Evolutionary conservation across 1,140 invertebrate species (phyloP).

Genomic region (Philaenus spumarius): DNA sequence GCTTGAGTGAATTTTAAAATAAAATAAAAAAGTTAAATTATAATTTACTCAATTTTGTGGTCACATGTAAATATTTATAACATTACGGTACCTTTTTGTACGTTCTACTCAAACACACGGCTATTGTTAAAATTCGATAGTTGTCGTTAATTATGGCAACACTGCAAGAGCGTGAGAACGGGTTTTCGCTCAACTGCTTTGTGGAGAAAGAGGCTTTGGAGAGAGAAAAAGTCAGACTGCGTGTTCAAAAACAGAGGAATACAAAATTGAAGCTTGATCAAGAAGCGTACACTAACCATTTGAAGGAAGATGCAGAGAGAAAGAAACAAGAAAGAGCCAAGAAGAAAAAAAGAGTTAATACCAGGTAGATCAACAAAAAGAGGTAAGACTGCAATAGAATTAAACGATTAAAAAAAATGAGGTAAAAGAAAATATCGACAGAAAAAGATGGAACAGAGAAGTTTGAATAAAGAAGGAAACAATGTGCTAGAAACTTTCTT

Average conservation of each 20-base stretch:
- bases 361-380: not conserved
- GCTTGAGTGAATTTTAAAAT: too few relatives aligned
- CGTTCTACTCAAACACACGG: too few relatives aligned
- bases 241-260: not conserved
- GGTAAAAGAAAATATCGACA: not conserved
- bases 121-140: too few relatives aligned
- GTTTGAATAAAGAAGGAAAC: too few relatives aligned
- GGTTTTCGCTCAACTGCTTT: too few relatives aligned
- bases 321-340: conserved; percentile 25
- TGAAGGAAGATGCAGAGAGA: not conserved
- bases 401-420: not conserved
- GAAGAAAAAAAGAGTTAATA: not conserved
- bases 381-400: not conserved
- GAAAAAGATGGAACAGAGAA: not conserved
- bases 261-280: not conserved
- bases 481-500: too few relatives aligned
- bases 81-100: too few relatives aligned
- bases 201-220: not conserved
- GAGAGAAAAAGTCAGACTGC: not conserved
- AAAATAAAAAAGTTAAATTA: too few relatives aligned
- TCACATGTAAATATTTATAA: too few relatives aligned
- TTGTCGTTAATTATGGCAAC: too few relatives aligned
- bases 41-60: too few relatives aligned
- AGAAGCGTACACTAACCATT: not conserved
- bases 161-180: too few relatives aligned